Evolutionary conservation across 2,888 invertebrate species (phyloP).

Genomic region (Coleophora flavipennella): DNA sequence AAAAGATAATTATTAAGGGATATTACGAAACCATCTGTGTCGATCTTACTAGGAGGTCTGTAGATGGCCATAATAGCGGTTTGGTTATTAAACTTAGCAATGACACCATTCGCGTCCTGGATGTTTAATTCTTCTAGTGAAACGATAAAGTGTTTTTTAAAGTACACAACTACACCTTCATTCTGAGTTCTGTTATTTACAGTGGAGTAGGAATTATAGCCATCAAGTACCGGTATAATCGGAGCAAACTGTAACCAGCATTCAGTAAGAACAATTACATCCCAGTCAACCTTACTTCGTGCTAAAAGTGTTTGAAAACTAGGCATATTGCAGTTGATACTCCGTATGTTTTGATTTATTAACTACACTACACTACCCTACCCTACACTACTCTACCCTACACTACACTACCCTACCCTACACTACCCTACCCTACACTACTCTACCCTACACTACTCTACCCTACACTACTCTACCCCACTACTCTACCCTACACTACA

Average conservation of each 20-base stretch:
- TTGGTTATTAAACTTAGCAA: slow-evolving; percentile 4
- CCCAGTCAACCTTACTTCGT: slow-evolving; percentile 12
- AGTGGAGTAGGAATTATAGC: slow-evolving; percentile 9
- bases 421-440: no score
- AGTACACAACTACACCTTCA: slow-evolving; percentile 18
- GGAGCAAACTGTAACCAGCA: slow-evolving; percentile 15
- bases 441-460: no score
- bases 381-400: no score
- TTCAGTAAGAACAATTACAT: slow-evolving; percentile 17
- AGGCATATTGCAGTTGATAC: slow-evolving; percentile 14
- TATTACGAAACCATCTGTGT: slow-evolving; percentile 6
- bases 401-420: no score
- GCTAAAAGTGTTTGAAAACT: slow-evolving; percentile 11
- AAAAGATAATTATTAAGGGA: slow-evolving; percentile 3
- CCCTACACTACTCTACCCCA: no score
- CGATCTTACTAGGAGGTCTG: slow-evolving; percentile 8
- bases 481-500: no score
- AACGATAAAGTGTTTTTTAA: slow-evolving; percentile 5
- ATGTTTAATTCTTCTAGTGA: slow-evolving; percentile 11
- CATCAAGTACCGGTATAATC: slow-evolving; percentile 11
- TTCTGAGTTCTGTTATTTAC: slow-evolving; percentile 14
- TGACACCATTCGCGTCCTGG: slow-evolving; percentile 15
- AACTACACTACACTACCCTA: no score
- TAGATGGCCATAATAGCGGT: slow-evolving; percentile 11
- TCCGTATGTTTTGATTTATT: slow-evolving; percentile 18